Evolutionary conservation across 2,797 vertebrate species (phyloP).

Genomic region (Brachyrhaphis roseni): DNA sequence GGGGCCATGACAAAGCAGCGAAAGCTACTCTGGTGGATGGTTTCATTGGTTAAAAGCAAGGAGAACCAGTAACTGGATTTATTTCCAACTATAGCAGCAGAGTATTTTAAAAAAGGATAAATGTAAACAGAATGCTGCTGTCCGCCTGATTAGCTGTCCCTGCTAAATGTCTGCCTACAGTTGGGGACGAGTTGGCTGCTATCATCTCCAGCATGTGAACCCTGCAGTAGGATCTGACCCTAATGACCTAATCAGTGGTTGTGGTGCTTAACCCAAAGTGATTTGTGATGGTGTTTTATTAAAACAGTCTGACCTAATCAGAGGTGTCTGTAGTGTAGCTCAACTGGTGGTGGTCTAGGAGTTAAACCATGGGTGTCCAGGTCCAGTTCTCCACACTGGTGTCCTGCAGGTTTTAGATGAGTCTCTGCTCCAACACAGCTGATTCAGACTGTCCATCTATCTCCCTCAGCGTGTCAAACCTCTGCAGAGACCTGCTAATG

Average conservation of each 20-base stretch:
- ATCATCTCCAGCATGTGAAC: conserved; percentile 25
- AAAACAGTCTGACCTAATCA: not conserved
- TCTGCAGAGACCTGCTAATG: too few species aligned
- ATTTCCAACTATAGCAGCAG: not conserved
- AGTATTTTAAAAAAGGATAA: not conserved
- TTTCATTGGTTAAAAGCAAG: not conserved
- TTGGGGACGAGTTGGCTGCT: conserved; percentile 28
- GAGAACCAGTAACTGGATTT: not conserved
- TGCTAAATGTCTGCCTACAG: conserved; percentile 60
- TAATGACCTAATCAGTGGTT: conserved; percentile 20
- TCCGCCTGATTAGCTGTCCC: conserved; percentile 66
- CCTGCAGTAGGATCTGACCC: conserved; percentile 29
- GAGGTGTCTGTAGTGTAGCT: not conserved
- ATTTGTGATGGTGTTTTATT: conserved; percentile 25
- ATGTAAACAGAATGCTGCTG: conserved; percentile 24
- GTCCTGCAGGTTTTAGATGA: too few species aligned
- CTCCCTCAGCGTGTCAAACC: too few species aligned
- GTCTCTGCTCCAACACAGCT: too few species aligned
- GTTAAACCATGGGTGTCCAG: too few species aligned
- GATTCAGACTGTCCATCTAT: too few species aligned
- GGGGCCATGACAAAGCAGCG: conserved; percentile 42
- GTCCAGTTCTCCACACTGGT: too few species aligned
- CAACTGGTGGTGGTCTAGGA: not conserved
- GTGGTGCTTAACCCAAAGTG: conserved; percentile 35
- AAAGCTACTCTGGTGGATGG: conserved; percentile 70